Evolutionary conservation across 2,888 invertebrate genomes (phyloP), one percentile per base, ranked within the genome.

Genomic region (Hydriomena furcata): DNA sequence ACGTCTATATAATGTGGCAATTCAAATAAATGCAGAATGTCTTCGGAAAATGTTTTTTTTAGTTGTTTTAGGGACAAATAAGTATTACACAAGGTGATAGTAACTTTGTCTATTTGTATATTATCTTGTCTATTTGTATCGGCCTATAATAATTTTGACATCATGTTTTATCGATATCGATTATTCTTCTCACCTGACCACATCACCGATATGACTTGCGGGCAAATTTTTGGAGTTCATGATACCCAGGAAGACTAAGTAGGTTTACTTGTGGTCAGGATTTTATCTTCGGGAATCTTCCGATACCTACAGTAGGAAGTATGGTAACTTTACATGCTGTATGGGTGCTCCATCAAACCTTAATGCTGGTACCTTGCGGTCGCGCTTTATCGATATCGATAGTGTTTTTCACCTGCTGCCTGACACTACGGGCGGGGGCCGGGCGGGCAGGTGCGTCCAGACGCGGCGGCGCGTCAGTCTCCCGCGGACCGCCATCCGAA

Each of bases 401-500:
- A 72, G 56, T 35, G 57, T 60, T 66, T 66, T 71, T 65, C 79
- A 79, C 80, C 82, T 81, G 79, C 75, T 82, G 71, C 77, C 76
- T 80, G 69, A 1, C 35, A 49, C 82, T 83, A 80, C 53, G 55
- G 59, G 79, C 73, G 79, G 81, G 80, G 82, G 80, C 66, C 79
- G 88, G 85, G 82, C 83, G 86, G 72, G 82, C 85, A 84, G 86
- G 84, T 84, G 85, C 76, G 74, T 54, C 67, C 76, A 88, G 89
- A 89, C 89, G 80, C 79, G 69, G 76, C 83, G 89, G 86, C 87
- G 89, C 88, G 87, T 81, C 86, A 89, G 89, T 88, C 84, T 81
- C 74, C 70, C 86, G 84, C 86, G 86, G 73, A 75, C 74, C 60
- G 70, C 77, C 77, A 71, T 66, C 63, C 69, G 79, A 79, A 67